Evolutionary conservation across 1,140 invertebrate genomes (phyloP).

Genomic region (Drosophila dunni): DNA sequence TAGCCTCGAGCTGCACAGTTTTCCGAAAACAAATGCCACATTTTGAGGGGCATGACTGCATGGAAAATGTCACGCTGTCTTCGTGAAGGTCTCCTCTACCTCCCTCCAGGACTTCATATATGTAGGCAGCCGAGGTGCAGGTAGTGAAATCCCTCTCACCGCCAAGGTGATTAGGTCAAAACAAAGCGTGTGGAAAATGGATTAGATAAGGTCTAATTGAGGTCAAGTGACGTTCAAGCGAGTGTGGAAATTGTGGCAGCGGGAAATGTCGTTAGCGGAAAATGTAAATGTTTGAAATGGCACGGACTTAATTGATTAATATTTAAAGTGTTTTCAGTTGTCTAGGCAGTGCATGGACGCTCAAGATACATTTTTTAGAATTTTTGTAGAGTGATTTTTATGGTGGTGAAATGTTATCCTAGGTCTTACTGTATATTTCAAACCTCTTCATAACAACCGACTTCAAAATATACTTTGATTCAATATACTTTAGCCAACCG

Average conservation of each 20-base stretch:
- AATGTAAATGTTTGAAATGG: conserved; percentile 24
- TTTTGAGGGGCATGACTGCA: conserved; percentile 41
- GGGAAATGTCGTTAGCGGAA: conserved; percentile 7
- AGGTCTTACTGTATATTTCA: no score
- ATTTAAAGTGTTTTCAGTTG: conserved; percentile 1
- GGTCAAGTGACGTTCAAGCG: conserved; percentile 59
- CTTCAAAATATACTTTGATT: no score
- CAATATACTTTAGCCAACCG: no score
- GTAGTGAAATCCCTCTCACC: conserved; percentile 44
- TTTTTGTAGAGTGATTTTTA: no score
- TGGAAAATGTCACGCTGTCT: conserved; percentile 69
- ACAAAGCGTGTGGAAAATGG: conserved; percentile 62
- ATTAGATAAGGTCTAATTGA: conserved; percentile 73
- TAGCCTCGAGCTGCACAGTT: conserved; percentile 3
- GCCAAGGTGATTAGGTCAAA: conserved; percentile 69
- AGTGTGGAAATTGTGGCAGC: conserved; percentile 23
- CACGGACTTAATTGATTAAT: conserved; percentile 23
- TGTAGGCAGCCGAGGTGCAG: conserved; percentile 38
- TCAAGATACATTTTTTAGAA: no score
- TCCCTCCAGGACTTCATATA: conserved; percentile 33
- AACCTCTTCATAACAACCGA: no score
- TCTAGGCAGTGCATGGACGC: background rate
- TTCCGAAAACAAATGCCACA: conserved; percentile 31
- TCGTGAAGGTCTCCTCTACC: conserved; percentile 45
- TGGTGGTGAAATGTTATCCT: no score